Percentiles rank a stretch among this genome's conserved stretches.
Conservation (phyloP, 2,797 vertebrate genomes). For the Eutrigla gurnardus region DNA sequence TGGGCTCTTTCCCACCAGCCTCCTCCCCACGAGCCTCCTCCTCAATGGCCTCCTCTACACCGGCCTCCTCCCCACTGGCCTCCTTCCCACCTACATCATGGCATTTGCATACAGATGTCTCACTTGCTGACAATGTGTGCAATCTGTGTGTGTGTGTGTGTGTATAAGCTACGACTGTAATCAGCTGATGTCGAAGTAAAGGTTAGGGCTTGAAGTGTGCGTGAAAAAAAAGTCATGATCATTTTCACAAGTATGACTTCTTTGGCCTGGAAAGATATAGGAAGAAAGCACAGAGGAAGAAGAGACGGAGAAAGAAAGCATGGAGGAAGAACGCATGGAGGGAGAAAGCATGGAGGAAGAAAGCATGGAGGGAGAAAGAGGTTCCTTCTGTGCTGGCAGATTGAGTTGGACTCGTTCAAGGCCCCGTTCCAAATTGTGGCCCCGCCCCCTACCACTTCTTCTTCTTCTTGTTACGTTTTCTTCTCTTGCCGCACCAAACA, state of each 20-base stretch:
- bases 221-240: constrained; percentile 51
- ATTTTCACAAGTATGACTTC: constrained; percentile 50
- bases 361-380: not conserved
- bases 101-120: constrained; percentile 96
- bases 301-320: not conserved
- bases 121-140: constrained; percentile 68
- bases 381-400: constrained; percentile 49
- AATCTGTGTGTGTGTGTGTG: constrained; percentile 15
- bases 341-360: constrained; percentile 29
- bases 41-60: no score
- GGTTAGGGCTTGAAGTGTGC: constrained; percentile 47
- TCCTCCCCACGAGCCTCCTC: no score
- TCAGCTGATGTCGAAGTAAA: constrained; percentile 70
- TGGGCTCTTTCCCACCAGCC: no score
- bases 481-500: constrained; percentile 79
- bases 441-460: constrained; percentile 45
- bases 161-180: constrained; percentile 40
- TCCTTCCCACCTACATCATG: no score
- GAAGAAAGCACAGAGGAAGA: not conserved
- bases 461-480: constrained; percentile 64
- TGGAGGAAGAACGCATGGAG: not conserved
- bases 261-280: constrained; percentile 40
- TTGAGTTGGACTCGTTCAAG: constrained; percentile 61
- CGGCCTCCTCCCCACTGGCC: no score
- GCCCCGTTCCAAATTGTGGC: constrained; percentile 62